These are phyloP conservation scores for Equus przewalskii DNA, from an alignment of 2,113 vertebrate genomes.

Conservation along the genomic window DNA sequence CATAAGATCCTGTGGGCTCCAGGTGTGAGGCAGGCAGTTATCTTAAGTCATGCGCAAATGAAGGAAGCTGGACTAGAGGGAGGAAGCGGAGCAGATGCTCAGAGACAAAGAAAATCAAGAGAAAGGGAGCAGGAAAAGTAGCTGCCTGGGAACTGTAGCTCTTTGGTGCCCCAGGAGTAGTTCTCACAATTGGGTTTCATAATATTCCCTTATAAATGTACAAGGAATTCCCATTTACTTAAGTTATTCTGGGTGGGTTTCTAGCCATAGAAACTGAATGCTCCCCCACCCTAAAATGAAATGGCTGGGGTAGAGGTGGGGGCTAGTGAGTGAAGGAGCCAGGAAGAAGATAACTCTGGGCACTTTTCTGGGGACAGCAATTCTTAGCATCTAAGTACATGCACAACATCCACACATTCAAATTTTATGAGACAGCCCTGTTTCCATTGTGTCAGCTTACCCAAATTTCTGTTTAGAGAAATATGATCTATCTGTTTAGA, in stretches of 20 bases:
- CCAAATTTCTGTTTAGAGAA: slow-evolving; percentile 49
- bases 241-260: not conserved
- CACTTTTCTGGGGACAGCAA: slow-evolving; percentile 1
- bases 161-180: not conserved
- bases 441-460: slow-evolving; percentile 2
- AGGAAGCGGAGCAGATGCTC: not conserved
- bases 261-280: not conserved
- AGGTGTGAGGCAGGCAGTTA: not conserved
- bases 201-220: not conserved
- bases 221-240: not conserved
- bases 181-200: not conserved
- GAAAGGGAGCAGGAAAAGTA: not conserved
- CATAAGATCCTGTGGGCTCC: not conserved
- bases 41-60: not conserved
- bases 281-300: not conserved
- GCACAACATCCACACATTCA: not conserved
- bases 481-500: not conserved
- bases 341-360: not conserved
- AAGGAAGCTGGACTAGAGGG: not conserved
- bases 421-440: not conserved
- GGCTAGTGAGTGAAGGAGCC: not conserved
- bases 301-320: not conserved
- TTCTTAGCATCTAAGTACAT: not conserved
- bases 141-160: not conserved
- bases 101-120: not conserved